Evolutionary conservation across 2,888 invertebrate species (phyloP).

Genomic region (Lasioglossum villosulum): DNA sequence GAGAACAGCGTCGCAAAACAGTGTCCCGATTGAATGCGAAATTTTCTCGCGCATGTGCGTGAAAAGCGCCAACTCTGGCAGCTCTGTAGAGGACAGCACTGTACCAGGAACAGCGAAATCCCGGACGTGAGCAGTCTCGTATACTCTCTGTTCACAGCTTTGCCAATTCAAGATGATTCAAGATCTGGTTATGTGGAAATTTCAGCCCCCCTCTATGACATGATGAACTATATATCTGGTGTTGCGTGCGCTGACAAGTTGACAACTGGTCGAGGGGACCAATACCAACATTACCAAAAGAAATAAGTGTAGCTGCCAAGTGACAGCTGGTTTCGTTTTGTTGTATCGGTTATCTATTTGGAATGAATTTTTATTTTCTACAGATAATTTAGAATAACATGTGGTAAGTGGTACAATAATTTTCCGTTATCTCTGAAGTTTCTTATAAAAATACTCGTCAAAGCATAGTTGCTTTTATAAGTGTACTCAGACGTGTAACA

Average conservation of each 20-base stretch:
- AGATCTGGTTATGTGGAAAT: too few species aligned
- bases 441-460: neutral
- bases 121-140: too few species aligned
- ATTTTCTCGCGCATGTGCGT: too few species aligned
- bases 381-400: slow-evolving; percentile 43
- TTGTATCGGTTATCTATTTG: slow-evolving; percentile 40
- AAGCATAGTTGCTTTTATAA: neutral
- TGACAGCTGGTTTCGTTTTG: slow-evolving; percentile 62
- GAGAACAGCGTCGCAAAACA: too few species aligned
- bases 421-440: neutral
- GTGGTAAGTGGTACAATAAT: slow-evolving; percentile 42
- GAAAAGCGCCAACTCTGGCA: too few species aligned
- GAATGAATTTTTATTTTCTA: slow-evolving; percentile 40
- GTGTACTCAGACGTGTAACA: neutral
- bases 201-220: neutral
- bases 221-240: neutral
- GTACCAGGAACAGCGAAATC: too few species aligned
- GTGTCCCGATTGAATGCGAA: too few species aligned
- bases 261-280: slow-evolving; percentile 25
- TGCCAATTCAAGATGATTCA: too few species aligned
- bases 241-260: neutral
- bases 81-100: too few species aligned
- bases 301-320: slow-evolving; percentile 49
- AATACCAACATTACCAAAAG: slow-evolving; percentile 31
- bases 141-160: too few species aligned